Evolutionary conservation across 2,797 vertebrate species (phyloP).

Genomic region (Nannoperca australis): DNA sequence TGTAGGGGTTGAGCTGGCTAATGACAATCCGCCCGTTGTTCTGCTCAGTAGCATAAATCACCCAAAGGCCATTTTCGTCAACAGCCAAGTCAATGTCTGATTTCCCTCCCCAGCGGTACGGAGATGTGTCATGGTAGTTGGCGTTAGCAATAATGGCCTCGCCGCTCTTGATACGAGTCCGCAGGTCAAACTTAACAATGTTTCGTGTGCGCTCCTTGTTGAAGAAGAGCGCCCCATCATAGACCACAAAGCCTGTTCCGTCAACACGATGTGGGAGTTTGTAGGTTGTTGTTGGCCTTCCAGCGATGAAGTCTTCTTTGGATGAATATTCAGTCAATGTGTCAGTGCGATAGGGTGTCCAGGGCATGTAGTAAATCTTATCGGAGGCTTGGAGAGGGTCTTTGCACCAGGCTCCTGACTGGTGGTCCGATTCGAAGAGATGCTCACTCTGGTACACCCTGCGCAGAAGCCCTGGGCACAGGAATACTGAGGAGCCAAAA

Average conservation of each 20-base stretch:
- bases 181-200: slow-evolving; percentile 97
- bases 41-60: slow-evolving; percentile 98
- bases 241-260: slow-evolving; percentile 97
- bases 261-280: slow-evolving; percentile 98
- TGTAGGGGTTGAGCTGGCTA: slow-evolving; percentile 98
- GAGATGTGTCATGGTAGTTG: slow-evolving; percentile 98
- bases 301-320: slow-evolving; percentile 98
- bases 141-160: slow-evolving; percentile 98
- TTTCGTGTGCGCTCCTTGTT: slow-evolving; percentile 99
- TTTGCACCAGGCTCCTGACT: slow-evolving; percentile 99
- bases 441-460: slow-evolving; percentile 99
- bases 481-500: slow-evolving; percentile 95
- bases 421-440: slow-evolving; percentile 98
- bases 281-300: slow-evolving; percentile 96
- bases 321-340: slow-evolving; percentile 97
- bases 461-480: slow-evolving; percentile 97
- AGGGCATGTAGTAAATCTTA: slow-evolving; percentile 99
- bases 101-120: slow-evolving; percentile 98
- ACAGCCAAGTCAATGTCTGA: slow-evolving; percentile 98
- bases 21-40: slow-evolving; percentile 98
- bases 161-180: slow-evolving; percentile 97
- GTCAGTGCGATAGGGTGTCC: slow-evolving; percentile 97
- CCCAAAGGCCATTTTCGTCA: slow-evolving; percentile 98
- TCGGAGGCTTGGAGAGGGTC: slow-evolving; percentile 98
- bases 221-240: slow-evolving; percentile 97